Evolutionary conservation across 2,113 vertebrate genomes (phyloP).

Genomic region (Rousettus leschenaultii): DNA sequence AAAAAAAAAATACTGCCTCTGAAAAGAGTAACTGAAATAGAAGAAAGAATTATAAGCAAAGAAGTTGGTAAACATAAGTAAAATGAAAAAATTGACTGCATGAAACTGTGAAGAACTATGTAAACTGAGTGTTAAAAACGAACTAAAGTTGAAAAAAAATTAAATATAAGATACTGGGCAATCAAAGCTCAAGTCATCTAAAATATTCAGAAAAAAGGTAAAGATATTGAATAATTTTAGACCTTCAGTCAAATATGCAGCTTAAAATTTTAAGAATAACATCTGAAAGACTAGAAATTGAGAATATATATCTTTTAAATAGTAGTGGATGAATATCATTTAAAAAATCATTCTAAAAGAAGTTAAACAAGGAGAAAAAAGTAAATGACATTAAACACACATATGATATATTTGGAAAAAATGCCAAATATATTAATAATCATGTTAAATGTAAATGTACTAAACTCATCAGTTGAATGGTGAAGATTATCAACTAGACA

Average conservation of each 20-base stretch:
- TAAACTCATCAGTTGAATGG: neutral
- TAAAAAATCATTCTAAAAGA: neutral
- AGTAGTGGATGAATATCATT: neutral
- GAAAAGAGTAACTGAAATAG: neutral
- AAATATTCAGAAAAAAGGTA: neutral
- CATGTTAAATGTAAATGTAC: neutral
- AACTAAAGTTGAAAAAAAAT: neutral
- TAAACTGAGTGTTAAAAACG: neutral
- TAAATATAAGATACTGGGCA: neutral
- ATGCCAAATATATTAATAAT: neutral
- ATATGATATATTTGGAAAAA: neutral
- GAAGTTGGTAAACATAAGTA: neutral
- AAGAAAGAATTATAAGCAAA: neutral
- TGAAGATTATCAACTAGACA: neutral
- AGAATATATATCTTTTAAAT: neutral
- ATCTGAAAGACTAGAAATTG: neutral
- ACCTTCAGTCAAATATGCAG: neutral
- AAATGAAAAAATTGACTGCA: neutral
- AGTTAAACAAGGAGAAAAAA: neutral
- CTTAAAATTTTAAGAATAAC: slow-evolving; percentile 6
- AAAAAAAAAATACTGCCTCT: neutral
- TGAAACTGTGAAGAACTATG: neutral
- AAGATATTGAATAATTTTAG: neutral
- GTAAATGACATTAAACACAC: neutral
- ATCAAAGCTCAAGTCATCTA: neutral